Evolutionary conservation across 2,113 vertebrate genomes (phyloP), one percentile per base, ranked within the genome.

Genomic region (Argyrosomus japonicus): DNA sequence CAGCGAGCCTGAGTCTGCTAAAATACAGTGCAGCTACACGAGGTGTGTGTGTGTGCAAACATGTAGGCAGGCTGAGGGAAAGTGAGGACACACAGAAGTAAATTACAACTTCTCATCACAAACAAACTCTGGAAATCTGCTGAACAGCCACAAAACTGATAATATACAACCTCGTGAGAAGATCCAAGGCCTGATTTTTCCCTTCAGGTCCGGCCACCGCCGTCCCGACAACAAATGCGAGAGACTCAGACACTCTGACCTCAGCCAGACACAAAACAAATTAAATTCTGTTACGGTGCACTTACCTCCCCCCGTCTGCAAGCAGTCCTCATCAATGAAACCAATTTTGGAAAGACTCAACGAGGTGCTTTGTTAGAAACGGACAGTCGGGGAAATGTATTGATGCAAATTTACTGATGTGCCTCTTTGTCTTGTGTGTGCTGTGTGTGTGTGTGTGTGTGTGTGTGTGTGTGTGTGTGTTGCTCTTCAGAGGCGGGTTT

Each of bases 401-500:
- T 79, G 51, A 89, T 78, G 73, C 82, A 78, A 72, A 78, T 87
- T 14, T 29, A 76, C 48, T 87, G 75, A 94, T 53, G 53, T 15
- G n/a, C 58, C 43, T 84, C 54, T 76, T 76, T 82, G 29, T 77
- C 58, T 71, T 47, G 65, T 72, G 15, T 6, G 25, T 79, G 27
- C n/a, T 73, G 23, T 64, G 69, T 68, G 64, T 78, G 21, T 70
- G 23, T 78, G 19, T 76, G 23, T 79, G 27, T 83, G 61, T 79
- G 57, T 74, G 43, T 68, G 75, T 71, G 70, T 76, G 21, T 69
- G 62, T 82, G 10, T 77, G 50, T 86, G 11, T 81, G 7, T 82
- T 21, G 64, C 21, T 68, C 71, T 75, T 58, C 90, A 98, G 97
- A 84, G 88, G 87, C 25, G 94, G 91, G 12, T 95, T 96, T 58